Percentiles rank a stretch among this genome's conserved stretches.
Evolutionary conservation across 2,797 vertebrate genomes (phyloP).

Genomic region (Macropodus opercularis): DNA sequence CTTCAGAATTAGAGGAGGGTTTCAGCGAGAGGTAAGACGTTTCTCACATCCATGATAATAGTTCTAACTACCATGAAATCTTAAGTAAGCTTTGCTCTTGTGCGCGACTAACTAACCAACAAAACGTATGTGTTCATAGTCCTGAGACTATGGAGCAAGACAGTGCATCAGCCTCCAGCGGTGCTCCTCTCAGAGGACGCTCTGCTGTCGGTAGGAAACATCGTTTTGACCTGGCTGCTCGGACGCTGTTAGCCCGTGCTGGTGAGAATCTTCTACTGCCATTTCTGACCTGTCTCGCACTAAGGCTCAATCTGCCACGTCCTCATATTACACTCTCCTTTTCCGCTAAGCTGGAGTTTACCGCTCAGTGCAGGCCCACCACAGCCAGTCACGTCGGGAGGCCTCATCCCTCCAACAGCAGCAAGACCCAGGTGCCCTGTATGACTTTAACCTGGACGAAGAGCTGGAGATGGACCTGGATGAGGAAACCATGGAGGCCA

Average conservation of each 20-base stretch:
- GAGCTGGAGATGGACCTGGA: slow-evolving; percentile 98
- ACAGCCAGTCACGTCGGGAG: slow-evolving; percentile 92
- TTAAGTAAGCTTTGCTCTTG: not conserved
- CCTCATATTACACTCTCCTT: not conserved
- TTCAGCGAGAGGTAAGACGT: slow-evolving; percentile 89
- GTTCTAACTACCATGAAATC: not conserved
- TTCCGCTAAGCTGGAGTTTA: slow-evolving; percentile 88
- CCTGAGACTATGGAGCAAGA: slow-evolving; percentile 92
- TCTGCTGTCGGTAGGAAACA: slow-evolving; percentile 90
- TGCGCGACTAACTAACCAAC: too few relatives aligned
- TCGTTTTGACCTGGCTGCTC: slow-evolving; percentile 94
- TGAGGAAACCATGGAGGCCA: slow-evolving; percentile 98
- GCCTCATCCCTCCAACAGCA: slow-evolving; percentile 91
- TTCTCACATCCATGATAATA: not conserved
- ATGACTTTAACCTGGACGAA: slow-evolving; percentile 98
- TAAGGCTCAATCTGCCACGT: fast-evolving
- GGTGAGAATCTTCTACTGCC: slow-evolving; percentile 77
- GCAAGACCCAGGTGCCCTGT: slow-evolving; percentile 85
- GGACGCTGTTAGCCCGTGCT: slow-evolving; percentile 92
- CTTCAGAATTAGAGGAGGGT: slow-evolving; percentile 92
- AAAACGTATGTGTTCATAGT: slow-evolving; percentile 73
- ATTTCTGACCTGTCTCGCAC: not conserved
- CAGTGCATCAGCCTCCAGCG: slow-evolving; percentile 86
- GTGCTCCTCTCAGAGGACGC: slow-evolving; percentile 85
- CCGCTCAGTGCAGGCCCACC: slow-evolving; percentile 96